phyloP scores from a whole-genome alignment of 2,797 vertebrate genomes.

The Ctenopoma kingsleyae region DNA sequence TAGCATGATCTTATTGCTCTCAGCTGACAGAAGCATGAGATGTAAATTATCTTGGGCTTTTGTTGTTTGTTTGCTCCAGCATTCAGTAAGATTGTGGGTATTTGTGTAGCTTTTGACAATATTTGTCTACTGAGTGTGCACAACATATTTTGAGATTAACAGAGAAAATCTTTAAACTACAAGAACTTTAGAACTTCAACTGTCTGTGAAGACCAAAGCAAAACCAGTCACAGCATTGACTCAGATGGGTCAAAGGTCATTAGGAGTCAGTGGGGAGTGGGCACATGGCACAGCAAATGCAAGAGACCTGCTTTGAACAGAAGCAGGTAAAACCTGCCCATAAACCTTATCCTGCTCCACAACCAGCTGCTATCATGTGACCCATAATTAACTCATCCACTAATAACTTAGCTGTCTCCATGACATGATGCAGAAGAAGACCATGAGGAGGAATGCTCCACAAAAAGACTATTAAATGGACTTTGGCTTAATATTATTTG shows the following conservation, averaged over 20 bases:
- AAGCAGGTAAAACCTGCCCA: not conserved
- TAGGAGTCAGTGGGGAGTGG: not conserved
- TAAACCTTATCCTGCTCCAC: not conserved
- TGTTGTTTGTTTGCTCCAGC: not conserved
- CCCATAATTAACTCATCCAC: not conserved
- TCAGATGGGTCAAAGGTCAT: not conserved
- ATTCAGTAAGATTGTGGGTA: constrained; percentile 1
- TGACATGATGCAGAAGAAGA: not conserved
- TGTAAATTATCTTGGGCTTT: not conserved
- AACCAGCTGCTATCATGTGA: not conserved
- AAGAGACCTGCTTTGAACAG: not conserved
- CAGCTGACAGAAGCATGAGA: constrained; percentile 11
- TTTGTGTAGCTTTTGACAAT: constrained; percentile 1
- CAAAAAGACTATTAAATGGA: not conserved
- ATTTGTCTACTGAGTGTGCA: constrained; percentile 1
- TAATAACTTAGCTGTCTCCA: not conserved
- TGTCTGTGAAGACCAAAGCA: not conserved
- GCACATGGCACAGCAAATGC: not conserved
- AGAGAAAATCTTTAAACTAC: not conserved
- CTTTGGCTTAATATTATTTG: not conserved
- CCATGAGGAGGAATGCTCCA: too few relatives aligned
- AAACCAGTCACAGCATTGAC: not conserved
- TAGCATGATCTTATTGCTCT: constrained; percentile 5
- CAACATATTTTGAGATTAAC: not conserved
- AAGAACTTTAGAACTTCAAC: not conserved